Percentiles rank a stretch among this genome's conserved stretches.
phyloP scores from a whole-genome alignment of 2,797 vertebrate species.

The Lutra lutra region DNA sequence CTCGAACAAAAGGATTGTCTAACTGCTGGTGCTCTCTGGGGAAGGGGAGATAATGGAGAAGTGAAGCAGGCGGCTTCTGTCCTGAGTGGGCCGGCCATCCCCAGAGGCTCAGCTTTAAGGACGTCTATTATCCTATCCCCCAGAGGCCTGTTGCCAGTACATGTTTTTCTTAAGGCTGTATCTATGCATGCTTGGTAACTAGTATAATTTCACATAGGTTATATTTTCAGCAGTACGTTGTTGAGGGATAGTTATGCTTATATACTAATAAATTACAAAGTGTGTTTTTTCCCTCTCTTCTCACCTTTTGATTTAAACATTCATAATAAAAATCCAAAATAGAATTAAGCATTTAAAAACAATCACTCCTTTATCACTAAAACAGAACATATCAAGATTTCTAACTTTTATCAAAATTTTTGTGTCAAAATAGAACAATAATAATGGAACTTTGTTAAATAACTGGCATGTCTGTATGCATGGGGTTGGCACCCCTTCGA shows the following conservation, averaged over 20 bases:
- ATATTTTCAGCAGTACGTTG: too few relatives aligned
- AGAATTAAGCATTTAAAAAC: slow-evolving; percentile 6
- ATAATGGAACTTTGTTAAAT: not conserved
- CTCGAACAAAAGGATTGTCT: too few relatives aligned
- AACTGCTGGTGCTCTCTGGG: too few relatives aligned
- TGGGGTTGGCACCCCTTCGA: not conserved
- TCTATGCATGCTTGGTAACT: too few relatives aligned
- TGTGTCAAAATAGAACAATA: not conserved
- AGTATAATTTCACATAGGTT: too few relatives aligned
- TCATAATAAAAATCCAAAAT: not conserved
- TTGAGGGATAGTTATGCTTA: not conserved
- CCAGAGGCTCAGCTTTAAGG: too few relatives aligned
- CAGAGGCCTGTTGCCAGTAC: too few relatives aligned
- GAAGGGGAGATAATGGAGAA: too few relatives aligned
- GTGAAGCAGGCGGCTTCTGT: too few relatives aligned
- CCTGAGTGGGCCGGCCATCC: too few relatives aligned
- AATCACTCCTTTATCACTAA: not conserved
- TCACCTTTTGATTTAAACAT: not conserved
- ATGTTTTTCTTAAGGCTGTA: too few relatives aligned
- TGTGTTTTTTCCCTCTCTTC: not conserved
- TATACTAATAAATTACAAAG: not conserved
- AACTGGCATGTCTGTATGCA: not conserved
- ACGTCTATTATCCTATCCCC: too few relatives aligned
- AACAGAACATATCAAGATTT: not conserved
- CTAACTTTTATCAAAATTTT: not conserved